Evolutionary conservation across 1,140 invertebrate species (phyloP), one percentile per base, ranked within the genome.

Genomic region (Reticulitermes speratus): DNA sequence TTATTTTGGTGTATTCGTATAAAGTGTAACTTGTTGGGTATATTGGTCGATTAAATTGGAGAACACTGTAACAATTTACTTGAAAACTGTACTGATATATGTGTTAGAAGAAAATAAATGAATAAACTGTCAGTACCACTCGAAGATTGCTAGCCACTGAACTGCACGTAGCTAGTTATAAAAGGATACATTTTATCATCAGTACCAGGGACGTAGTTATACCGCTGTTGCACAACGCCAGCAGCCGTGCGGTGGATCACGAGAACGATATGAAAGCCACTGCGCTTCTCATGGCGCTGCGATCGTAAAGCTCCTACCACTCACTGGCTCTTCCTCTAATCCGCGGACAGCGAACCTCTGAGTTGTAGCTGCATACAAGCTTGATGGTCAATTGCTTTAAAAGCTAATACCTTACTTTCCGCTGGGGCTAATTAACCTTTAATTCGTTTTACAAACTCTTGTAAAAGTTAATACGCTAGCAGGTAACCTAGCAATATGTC

Each of bases 391-490:
- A 75, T 75, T 75, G 65, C 65, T 75, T 75, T 75, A 75, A 25
- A 75, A 30, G 65, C 65, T 75, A 75, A 75, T 75, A 75, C 65
- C 65, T 75, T 75, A 75, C 65, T 75, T 75, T 75, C 65, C 65
- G 65, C 65, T 75, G n/a, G 65, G 65, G 65, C 65, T 75, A 75
- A 75, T 75, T 75, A 75, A 75, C 65, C 65, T 75, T 75, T 75
- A 75, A 75, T 75, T 75, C 65, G 65, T 75, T 75, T 75, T 75
- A 75, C 65, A 75, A 75, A 75, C 65, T 75, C 65, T 75, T 75
- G 65, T 75, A 75, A 75, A 75, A 75, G 65, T 75, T 75, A 75
- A 75, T 75, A 75, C 65, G 65, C 65, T 0, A 75, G n/a, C 25
- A 75, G 65, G 25, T 30, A 30, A 25, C 65, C 65, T 75, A 25